These are phyloP conservation scores for Hippocampus comes DNA, from an alignment of 2,113 vertebrate genomes.

Conservation along the genomic window DNA sequence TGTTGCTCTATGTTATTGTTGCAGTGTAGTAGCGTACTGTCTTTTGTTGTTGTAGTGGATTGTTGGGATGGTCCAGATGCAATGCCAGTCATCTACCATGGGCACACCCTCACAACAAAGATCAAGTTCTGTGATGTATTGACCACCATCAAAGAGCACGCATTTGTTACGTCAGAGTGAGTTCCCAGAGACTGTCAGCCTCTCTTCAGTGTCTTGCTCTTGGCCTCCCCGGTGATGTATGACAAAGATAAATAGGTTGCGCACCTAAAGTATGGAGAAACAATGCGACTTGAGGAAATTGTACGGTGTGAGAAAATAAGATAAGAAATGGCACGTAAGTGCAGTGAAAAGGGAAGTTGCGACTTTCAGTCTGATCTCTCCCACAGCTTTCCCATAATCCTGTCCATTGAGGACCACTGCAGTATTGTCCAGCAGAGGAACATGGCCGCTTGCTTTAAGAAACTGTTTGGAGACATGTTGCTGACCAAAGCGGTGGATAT, in stretches of 20 bases:
- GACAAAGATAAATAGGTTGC: neutral
- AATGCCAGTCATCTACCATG: slow-evolving; percentile 98
- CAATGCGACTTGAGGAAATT: slow-evolving; percentile 8
- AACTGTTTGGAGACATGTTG: slow-evolving; percentile 93
- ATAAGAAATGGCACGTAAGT: neutral
- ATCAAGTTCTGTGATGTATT: slow-evolving; percentile 96
- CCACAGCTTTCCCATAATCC: slow-evolving; percentile 85
- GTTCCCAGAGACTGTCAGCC: slow-evolving; percentile 42
- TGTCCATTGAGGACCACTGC: slow-evolving; percentile 98
- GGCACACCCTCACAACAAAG: slow-evolving; percentile 97
- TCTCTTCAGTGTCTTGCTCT: neutral
- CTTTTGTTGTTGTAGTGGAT: slow-evolving; percentile 82
- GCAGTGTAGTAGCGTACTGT: neutral
- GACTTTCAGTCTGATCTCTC: neutral
- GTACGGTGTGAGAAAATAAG: neutral
- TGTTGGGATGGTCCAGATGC: slow-evolving; percentile 98
- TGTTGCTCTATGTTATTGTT: neutral
- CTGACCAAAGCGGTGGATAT: slow-evolving; percentile 95
- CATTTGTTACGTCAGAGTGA: slow-evolving; percentile 96
- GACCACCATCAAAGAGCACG: slow-evolving; percentile 94
- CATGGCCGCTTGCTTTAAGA: slow-evolving; percentile 93
- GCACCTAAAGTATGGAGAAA: neutral
- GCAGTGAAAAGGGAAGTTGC: neutral
- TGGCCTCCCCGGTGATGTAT: neutral
- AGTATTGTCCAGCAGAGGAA: slow-evolving; percentile 98